Base-by-base conservation (phyloP, 1,140 invertebrate species). In the Meloidogyne hapla region DNA sequence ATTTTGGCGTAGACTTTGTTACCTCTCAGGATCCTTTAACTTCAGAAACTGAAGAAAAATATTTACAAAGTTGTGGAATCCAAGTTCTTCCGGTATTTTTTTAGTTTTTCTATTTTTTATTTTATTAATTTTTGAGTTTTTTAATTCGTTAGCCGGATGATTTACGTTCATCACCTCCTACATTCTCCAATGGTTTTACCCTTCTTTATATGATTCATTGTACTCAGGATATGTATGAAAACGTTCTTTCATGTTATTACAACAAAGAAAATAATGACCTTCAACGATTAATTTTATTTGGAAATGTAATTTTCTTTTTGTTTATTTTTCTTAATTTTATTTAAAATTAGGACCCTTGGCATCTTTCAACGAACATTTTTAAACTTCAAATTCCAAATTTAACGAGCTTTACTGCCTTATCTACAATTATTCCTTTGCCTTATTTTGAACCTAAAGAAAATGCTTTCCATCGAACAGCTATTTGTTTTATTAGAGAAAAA, bases 181-280 rank as follows among this genome's bases (percentile, higher is more conserved):
- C 61, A 56, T 15, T 25, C n/a, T 15, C n/a, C n/a, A 8, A 45
- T 26, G 18, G 9, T 1, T 70, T n/a, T 61, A 74, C 71, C 8
- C 48, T 74, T 1, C 71, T 74, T 28, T 74, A 25, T 38, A 74
- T 74, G 71, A 63, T 68, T 13, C 71, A 74, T 68, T 74, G 71
- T 40, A 23, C 26, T 8, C 4, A 23, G 9, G 18, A 71, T 48
- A 74, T 74, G 71, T 74, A 74, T 56, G 71, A 74, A 62, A 74
- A 71, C 40, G 33, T 71, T 15, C 64, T 74, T 68, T 63, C 71
- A 15, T 38, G n/a, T 71, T 74, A 74, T 68, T 69, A 0, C 10
- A 40, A 1, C 6, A 23, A 21, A 56, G 5, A 18, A 56, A 56
- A 56, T 21, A 12, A 33, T 68, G 21, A 56, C 0, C 9, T 74